These are phyloP conservation scores for Entomobrya multifasciata DNA, from an alignment of 2,888 invertebrate genomes.

Conservation along the genomic window DNA sequence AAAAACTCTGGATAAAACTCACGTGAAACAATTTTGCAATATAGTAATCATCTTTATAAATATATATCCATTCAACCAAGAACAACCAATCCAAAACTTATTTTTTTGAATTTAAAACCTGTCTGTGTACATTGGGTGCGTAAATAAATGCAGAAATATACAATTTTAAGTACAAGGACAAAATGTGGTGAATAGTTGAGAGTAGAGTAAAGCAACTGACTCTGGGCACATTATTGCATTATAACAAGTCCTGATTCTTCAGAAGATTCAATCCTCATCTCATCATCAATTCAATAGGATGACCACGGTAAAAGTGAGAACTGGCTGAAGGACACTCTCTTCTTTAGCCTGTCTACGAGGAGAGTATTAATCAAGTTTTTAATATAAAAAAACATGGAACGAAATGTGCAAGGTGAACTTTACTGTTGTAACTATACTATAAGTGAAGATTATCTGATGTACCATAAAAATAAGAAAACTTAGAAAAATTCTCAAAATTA, in stretches of 20 bases:
- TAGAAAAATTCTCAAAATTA: no score
- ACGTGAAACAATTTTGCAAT: not conserved
- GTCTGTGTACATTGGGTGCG: not conserved
- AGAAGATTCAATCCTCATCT: no score
- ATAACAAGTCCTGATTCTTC: no score
- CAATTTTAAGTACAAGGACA: slow-evolving; percentile 29
- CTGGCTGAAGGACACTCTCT: slow-evolving; percentile 45
- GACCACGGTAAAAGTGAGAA: slow-evolving; percentile 48
- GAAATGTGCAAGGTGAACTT: slow-evolving; percentile 37
- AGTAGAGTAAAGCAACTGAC: no score
- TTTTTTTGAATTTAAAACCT: not conserved
- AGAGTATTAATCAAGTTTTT: not conserved
- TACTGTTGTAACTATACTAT: not conserved
- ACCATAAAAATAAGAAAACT: slow-evolving; percentile 48
- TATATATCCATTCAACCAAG: no score
- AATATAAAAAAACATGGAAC: slow-evolving; percentile 45
- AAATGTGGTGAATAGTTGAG: no score
- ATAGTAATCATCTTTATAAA: not conserved
- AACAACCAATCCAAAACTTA: not conserved
- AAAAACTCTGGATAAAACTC: not conserved
- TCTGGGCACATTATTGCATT: no score
- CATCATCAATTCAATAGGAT: no score
- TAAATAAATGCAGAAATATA: no score
- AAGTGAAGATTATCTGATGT: not conserved
- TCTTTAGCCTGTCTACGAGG: not conserved